These are phyloP conservation scores for Netelia fuscicornis DNA, from an alignment of 2,888 invertebrate genomes.

Conservation along the genomic window DNA sequence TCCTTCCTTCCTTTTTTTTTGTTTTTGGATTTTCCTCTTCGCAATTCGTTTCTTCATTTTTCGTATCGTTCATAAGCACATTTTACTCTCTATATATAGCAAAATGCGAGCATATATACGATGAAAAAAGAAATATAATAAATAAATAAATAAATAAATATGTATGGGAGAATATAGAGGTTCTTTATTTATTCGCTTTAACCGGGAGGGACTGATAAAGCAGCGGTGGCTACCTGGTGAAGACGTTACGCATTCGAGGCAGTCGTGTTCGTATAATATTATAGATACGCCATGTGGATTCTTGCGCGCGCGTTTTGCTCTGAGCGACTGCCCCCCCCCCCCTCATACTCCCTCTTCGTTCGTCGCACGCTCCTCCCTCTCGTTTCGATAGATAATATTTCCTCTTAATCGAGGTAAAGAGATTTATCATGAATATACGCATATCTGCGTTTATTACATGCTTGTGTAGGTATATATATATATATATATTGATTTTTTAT, in stretches of 20 bases:
- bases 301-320: background rate
- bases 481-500: too few species aligned
- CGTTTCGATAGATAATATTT: constrained; percentile 63
- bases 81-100: too few species aligned
- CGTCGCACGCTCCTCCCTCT: background rate
- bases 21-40: background rate
- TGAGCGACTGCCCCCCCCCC: background rate
- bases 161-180: background rate
- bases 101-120: too few species aligned
- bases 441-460: background rate
- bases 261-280: constrained; percentile 32
- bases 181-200: constrained; percentile 27
- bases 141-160: background rate
- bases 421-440: constrained; percentile 32
- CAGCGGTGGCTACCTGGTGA: constrained; percentile 47
- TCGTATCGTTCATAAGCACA: constrained; percentile 16
- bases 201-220: constrained; percentile 29
- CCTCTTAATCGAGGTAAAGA: constrained; percentile 64
- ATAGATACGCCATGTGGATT: constrained; percentile 34
- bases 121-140: background rate
- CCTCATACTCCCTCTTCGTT: background rate
- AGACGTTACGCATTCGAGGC: constrained; percentile 41
- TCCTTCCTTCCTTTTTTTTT: constrained; percentile 2
- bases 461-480: too few species aligned
- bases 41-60: constrained; percentile 26